Percentiles rank a stretch among this genome's conserved stretches.
Evolutionary conservation across 2,888 invertebrate genomes (phyloP).

Genomic region (Oligia latruncula): DNA sequence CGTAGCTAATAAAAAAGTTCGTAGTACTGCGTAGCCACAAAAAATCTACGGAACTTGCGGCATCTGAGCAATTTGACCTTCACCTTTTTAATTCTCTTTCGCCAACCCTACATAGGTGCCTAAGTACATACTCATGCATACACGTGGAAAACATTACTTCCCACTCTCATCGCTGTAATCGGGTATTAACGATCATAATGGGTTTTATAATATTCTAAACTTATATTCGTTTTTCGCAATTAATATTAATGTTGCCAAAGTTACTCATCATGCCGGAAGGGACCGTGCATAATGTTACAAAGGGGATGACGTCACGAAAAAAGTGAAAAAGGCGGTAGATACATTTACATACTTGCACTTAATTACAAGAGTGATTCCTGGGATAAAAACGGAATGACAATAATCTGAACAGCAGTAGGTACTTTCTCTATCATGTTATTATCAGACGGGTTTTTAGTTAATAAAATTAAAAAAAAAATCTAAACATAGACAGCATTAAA

Average conservation of each 20-base stretch:
- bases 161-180: conserved; percentile 19
- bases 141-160: conserved; percentile 37
- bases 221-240: conserved; percentile 46
- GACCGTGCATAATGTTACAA: conserved; percentile 28
- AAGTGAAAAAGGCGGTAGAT: conserved; percentile 6
- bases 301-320: conserved; percentile 49
- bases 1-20: neutral
- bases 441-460: neutral
- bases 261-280: conserved; percentile 34
- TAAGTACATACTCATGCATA: neutral
- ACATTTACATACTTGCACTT: conserved; percentile 22
- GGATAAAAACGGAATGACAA: conserved; percentile 23
- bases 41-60: neutral
- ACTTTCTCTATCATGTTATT: neutral
- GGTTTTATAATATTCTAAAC: conserved; percentile 19
- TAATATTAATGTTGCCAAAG: conserved; percentile 53
- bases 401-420: neutral
- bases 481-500: neutral
- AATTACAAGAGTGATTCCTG: conserved; percentile 25
- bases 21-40: neutral
- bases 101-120: conserved; percentile 28
- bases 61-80: conserved; percentile 19
- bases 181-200: conserved; percentile 34
- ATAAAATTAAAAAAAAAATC: neutral
- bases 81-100: neutral